Evolutionary conservation across 1,140 invertebrate species (phyloP).

Genomic region (Tribolium castaneum): DNA sequence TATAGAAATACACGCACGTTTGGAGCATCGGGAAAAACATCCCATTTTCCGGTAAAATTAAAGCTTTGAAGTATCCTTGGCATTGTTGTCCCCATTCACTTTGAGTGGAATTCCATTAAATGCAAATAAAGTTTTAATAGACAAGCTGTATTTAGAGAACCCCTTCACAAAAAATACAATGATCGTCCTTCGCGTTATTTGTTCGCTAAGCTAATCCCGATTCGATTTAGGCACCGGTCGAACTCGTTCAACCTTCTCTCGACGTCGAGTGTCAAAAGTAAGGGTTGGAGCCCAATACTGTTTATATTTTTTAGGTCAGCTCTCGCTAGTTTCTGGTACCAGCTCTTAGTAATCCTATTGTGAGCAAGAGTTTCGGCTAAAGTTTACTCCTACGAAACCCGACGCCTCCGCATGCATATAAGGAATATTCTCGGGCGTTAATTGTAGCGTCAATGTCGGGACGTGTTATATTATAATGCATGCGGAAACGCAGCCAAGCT

Average conservation of each 20-base stretch:
- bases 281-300: too few species aligned
- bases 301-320: too few species aligned
- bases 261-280: too few species aligned
- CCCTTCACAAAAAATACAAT: not conserved
- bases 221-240: not conserved
- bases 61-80: not conserved
- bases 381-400: not conserved
- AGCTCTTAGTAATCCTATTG: not conserved
- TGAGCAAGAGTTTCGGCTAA: not conserved
- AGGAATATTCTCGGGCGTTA: constrained; percentile 5
- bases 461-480: constrained; percentile 6
- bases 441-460: not conserved
- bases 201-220: not conserved
- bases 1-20: not conserved
- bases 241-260: too few species aligned
- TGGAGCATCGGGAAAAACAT: not conserved
- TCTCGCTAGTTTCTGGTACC: too few species aligned
- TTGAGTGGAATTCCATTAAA: not conserved
- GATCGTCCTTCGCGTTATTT: not conserved
- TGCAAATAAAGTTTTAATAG: not conserved
- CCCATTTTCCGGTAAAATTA: not conserved
- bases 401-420: not conserved
- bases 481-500: constrained; percentile 1
- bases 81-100: not conserved
- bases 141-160: not conserved